Percentiles rank a stretch among this genome's conserved stretches.
phyloP scores from a whole-genome alignment of 2,797 vertebrate species.

The Ispidina lecontei region DNA sequence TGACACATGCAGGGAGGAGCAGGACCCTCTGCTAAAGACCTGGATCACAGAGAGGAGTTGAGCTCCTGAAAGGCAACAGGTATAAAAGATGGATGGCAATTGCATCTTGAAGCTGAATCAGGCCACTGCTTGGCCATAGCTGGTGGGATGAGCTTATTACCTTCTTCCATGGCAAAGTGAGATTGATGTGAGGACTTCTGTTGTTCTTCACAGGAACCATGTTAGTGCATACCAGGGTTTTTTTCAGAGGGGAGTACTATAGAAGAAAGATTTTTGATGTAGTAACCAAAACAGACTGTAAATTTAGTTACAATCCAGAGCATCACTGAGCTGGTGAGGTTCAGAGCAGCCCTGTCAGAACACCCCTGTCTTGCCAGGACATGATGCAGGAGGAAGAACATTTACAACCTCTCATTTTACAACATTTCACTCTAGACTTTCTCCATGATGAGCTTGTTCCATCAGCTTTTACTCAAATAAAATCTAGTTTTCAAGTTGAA shows the following conservation, averaged over 20 bases:
- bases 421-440: neutral
- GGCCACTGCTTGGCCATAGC: neutral
- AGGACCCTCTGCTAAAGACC: neutral
- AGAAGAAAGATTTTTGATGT: neutral
- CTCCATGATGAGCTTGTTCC: neutral
- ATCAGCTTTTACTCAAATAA: neutral
- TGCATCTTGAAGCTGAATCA: neutral
- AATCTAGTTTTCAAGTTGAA: neutral
- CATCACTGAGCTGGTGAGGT: neutral
- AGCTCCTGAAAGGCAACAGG: neutral
- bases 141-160: neutral
- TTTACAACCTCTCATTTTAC: neutral
- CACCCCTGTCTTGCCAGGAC: neutral
- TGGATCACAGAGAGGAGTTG: neutral
- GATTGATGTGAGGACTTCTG: neutral
- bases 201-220: neutral
- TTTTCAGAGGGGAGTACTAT: neutral
- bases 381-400: neutral
- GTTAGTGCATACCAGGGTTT: neutral
- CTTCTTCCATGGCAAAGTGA: accelerated
- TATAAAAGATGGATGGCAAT: neutral
- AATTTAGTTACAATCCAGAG: neutral
- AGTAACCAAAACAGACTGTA: neutral
- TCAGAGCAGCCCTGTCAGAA: neutral
- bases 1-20: neutral